Evolutionary conservation across 2,888 invertebrate genomes (phyloP), one percentile per base, ranked within the genome.

Genomic region (Parnassius apollo): DNA sequence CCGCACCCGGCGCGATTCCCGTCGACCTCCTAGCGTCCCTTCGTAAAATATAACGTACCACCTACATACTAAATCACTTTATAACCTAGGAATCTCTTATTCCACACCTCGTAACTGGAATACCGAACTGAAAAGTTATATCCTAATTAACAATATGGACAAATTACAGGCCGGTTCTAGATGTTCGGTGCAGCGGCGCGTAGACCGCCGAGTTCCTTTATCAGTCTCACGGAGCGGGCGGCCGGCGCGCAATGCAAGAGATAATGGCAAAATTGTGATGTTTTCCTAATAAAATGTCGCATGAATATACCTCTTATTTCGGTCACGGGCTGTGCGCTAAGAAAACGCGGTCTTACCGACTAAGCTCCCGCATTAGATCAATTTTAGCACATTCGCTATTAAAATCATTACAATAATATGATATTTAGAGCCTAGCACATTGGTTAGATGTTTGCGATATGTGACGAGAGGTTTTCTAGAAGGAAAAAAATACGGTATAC

Each of bases 221-320:
- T 88, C 89, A 83, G 86, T 85, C 82, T 75, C 73, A 67, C 76
- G 81, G 82, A 81, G 80, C 83, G 78, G 73, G 77, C 78, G 77
- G 77, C 68, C 76, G 82, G 76, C 77, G 83, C 76, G 77, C 82
- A 81, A 77, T 78, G 77, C 78, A 78, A 80, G 77, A 82, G 85
- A 86, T 86, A 88, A 88, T 89, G 90, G 90, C 79, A 85, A 91
- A 91, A 88, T 91, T 91, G 91, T 90, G 91, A 91, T 89, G 83
- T 86, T 91, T 90, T 88, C 88, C 90, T 85, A 81, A 71, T 75
- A 76, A 77, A 75, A 64, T 52, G 59, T 53, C 42, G 75, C 71
- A 72, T 13, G 13, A 8, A 13, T 9, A 42, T 18, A 11, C 48
- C 22, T 12, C 22, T 11, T n/a, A 2, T 4, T 2, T 25, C 56